phyloP scores from a whole-genome alignment of 2,888 invertebrate genomes.

The Slavum lentiscoides region DNA sequence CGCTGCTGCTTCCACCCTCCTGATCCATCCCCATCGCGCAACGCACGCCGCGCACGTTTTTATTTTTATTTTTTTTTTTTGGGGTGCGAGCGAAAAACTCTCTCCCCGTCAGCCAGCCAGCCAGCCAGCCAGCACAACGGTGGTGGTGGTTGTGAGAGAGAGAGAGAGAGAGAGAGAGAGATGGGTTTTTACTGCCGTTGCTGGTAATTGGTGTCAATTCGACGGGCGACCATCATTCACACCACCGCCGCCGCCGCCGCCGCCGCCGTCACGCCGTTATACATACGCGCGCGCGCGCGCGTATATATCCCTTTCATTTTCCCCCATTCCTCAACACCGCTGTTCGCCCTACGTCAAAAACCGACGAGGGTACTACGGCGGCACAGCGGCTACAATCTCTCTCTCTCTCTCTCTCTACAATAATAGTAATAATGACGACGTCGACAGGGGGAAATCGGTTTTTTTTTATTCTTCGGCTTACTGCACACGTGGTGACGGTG shows the following conservation, averaged over 20 bases:
- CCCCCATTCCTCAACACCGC: background rate
- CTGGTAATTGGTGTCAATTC: constrained; percentile 52
- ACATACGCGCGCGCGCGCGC: background rate
- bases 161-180: background rate
- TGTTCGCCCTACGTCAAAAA: constrained; percentile 25
- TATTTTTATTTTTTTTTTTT: constrained; percentile 29
- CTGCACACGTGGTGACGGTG: constrained; percentile 7
- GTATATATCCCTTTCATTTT: constrained; percentile 7
- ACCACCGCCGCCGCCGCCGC: constrained; percentile 30
- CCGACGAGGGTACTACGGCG: constrained; percentile 2
- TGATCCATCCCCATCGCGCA: too few relatives aligned
- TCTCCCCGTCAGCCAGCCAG: background rate
- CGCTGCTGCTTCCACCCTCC: background rate
- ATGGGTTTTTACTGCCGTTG: constrained; percentile 47
- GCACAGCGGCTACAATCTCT: too few relatives aligned
- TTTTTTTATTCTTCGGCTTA: constrained; percentile 40
- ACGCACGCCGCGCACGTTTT: background rate
- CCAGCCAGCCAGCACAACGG: background rate
- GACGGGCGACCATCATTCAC: constrained; percentile 52
- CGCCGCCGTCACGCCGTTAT: constrained; percentile 39
- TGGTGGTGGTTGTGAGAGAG: too few relatives aligned
- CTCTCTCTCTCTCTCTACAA: constrained; percentile 11
- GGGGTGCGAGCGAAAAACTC: constrained; percentile 49
- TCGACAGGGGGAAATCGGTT: constrained; percentile 46
- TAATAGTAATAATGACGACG: constrained; percentile 47